Evolutionary conservation across 2,113 vertebrate species (phyloP), one percentile per base, ranked within the genome.

Genomic region (Gyps fulvus): DNA sequence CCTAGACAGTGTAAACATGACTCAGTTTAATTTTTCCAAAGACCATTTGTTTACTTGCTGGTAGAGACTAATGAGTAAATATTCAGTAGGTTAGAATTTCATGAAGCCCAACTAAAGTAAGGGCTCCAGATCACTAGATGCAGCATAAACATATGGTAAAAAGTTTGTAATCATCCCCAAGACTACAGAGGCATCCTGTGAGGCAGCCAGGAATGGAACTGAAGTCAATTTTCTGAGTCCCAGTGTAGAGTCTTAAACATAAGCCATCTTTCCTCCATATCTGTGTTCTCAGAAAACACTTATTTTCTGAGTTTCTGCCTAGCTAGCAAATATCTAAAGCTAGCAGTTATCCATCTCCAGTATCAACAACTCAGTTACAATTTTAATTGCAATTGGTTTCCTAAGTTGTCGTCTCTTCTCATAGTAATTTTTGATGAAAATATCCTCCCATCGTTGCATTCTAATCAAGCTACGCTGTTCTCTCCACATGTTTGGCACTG

Each of bases 71-170:
- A 88, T 65, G 79, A 81, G 65, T 96, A 93, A 97, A 93, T 84
- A 94, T 42, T 74, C 90, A 38, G 29, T 71, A 92, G 63, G 59
- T 34, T 83, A 89, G 54, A 89, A 67, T 81, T 93, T 92, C 71
- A 77, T 26, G 50, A 52, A 54, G 26, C 4, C 29, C 13, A 92
- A 66, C 63, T 81, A 77, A 96, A 94, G 93, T 32, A 71, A 95
- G 50, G 43, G 49, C 58, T 88, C 78, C 63, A 85, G 82, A 89
- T 73, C 74, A 66, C 38, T 77, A 63, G n/a, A 91, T 50, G 55
- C 22, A 95, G 81, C 26, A 90, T 77, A 96, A 96, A 94, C 93
- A 94, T 80, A 94, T 62, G 84, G 91, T 86, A n/a, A 86, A 93
- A 95, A 77, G 55, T 83, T 93, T 93, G 78, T 88, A 93, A 95